Percentiles rank a stretch among this genome's conserved stretches.
These are phyloP conservation scores for Cerastoderma edule DNA, from an alignment of 2,888 invertebrate genomes.

Conservation along the genomic window DNA sequence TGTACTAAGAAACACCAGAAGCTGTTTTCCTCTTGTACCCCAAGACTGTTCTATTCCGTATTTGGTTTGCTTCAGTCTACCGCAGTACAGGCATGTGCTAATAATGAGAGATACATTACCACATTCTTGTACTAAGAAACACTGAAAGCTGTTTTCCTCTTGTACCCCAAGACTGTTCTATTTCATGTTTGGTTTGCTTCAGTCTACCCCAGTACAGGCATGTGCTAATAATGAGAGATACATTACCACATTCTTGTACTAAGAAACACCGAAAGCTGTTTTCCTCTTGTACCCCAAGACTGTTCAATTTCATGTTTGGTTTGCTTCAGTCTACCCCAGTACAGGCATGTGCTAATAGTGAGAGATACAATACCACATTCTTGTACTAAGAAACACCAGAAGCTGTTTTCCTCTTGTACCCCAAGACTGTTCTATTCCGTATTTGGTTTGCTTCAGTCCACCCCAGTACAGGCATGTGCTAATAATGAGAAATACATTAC, in stretches of 20 bases:
- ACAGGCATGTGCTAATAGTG: constrained; percentile 2
- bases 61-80: neutral
- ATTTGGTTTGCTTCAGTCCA: neutral
- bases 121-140: constrained; percentile 22
- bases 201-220: neutral
- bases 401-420: too few relatives aligned
- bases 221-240: neutral
- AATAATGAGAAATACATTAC: neutral
- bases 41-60: too few relatives aligned
- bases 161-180: too few relatives aligned
- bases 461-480: constrained; percentile 12
- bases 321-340: neutral
- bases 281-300: too few relatives aligned
- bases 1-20: neutral
- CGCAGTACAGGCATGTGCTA: constrained; percentile 11
- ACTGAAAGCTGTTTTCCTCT: too few relatives aligned
- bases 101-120: constrained; percentile 7
- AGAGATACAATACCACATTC: neutral
- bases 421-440: too few relatives aligned
- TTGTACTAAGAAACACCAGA: constrained; percentile 2
- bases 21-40: too few relatives aligned
- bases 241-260: neutral
- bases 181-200: too few relatives aligned
- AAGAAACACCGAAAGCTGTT: neutral
- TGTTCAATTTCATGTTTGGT: too few relatives aligned